Evolutionary conservation across 2,888 invertebrate species (phyloP), one percentile per base, ranked within the genome.

Genomic region (Imbricaverruca yamaguchii): DNA sequence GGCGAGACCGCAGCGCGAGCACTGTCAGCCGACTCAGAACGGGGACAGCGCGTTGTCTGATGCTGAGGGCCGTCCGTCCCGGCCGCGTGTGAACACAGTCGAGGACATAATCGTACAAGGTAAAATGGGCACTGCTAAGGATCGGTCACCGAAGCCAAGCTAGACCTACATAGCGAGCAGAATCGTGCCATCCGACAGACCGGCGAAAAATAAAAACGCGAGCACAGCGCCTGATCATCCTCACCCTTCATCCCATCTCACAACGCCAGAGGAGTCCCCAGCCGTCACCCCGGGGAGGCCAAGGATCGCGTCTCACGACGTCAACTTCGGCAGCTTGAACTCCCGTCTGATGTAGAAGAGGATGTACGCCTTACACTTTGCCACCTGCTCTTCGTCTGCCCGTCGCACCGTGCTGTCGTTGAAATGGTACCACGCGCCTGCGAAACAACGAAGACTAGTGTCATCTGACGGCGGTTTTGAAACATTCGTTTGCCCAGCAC

Each of bases 381-480:
- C 91, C 80, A 94, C 94, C 0, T 91, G 90, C 77, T 89, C 89
- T 39, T 90, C 89, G 84, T 91, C 91, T 79, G 91, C 90, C 53
- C 91, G 90, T 65, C 93, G 91, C n/a, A 94, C 94, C 1, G 92
- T 91, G 85, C 93, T 92, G 88, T 94, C 94, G 89, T 94, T 94
- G 89, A 94, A 94, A 87, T 94, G 93, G 88, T 92, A 92, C 94
- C 94, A 94, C 84, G 80, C 39, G 0, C 74, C 74, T 74, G 74
- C 18, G n/a, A 39, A 39, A 4, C 39, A 39, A 39, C 39, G 39
- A 39, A 39, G 39, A 39, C 39, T 39, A 39, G 39, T 39, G 39
- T 39, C 39, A 39, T 39, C 39, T 39, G 39, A 39, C 39, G 39
- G 39, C 39, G 4, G 39, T 39, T 39, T 39, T 39, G 39, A 39